Percentiles rank a stretch among this genome's conserved stretches.
Evolutionary conservation across 1,140 invertebrate genomes (phyloP).

Genomic region (Lepidurus couesii): DNA sequence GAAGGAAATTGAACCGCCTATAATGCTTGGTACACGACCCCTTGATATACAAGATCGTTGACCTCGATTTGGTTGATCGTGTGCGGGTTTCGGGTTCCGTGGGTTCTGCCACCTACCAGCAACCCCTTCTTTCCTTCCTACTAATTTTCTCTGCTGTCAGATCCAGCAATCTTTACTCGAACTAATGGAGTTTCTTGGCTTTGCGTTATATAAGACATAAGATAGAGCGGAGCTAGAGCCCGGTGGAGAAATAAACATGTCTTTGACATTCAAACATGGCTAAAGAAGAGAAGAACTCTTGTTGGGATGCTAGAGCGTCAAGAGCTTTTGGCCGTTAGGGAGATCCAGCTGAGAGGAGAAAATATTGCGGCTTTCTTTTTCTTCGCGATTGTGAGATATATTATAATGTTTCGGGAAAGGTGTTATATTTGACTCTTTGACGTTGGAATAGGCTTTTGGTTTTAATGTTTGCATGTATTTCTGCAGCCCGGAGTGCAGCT

Average conservation of each 20-base stretch:
- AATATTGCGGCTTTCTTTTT: neutral
- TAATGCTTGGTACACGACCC: neutral
- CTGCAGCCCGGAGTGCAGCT: neutral
- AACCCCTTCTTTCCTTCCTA: neutral
- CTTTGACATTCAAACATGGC: neutral
- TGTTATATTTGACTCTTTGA: neutral
- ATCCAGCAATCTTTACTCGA: neutral
- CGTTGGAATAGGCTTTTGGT: neutral
- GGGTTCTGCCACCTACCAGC: neutral
- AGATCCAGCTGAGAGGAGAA: neutral
- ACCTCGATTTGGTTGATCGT: neutral
- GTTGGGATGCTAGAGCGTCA: neutral
- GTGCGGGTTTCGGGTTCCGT: neutral
- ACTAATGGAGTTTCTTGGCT: neutral
- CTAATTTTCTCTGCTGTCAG: conserved; percentile 9
- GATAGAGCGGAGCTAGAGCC: neutral
- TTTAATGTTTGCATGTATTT: neutral
- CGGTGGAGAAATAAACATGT: neutral
- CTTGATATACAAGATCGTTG: neutral
- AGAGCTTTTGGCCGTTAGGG: neutral
- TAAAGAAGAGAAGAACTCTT: neutral
- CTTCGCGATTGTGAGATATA: neutral
- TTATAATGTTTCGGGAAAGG: neutral
- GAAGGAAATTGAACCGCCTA: neutral
- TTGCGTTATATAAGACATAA: neutral